Base-by-base conservation (phyloP, 2,113 vertebrate genomes). In the Catharus fuscescens region DNA sequence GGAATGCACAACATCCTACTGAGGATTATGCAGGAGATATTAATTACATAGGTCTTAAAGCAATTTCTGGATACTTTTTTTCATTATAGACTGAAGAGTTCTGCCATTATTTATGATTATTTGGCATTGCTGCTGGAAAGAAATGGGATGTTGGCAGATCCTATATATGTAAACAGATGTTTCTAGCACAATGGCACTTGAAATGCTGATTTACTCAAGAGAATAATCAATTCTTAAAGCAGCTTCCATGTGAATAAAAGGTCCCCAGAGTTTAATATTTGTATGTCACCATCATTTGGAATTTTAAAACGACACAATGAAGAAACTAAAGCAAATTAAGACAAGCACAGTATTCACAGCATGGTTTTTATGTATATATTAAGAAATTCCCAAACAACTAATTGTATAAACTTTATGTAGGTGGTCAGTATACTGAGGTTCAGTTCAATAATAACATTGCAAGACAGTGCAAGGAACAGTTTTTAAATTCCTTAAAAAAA, bases 111-210 rank as follows among this genome's bases (percentile, higher is more conserved):
- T 95, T 94, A 62, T 59, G 53, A 77, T 91, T 91, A 70, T 59
- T 95, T 93, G 66, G 91, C 90, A 77, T 65, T 61, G 50, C 12
- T 93, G 17, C 13, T 95, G 67, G 87, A 95, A 96, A 90, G 34
- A 90, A 85, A 86, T 10, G 18, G 50, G 74, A 59, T 92, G 44
- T 82, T 92, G 93, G 85, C 71, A 94, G 79, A 86, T 76, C 12
- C 32, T 47, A n/a, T 47, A 70, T 28, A 72, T 28, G 69, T 66
- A 94, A 73, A 82, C 7, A 87, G 70, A 85, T 10, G 52, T 69
- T 87, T 86, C 73, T 54, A 92, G 59, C 36, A 92, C 54, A 82
- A 82, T 88, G 74, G 62, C 70, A 85, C 23, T 86, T 80, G 38
- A 79, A 95, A 88, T 88, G 14, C 66, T 64, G 24, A 32, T 73